phyloP scores from a whole-genome alignment of 2,113 vertebrate species.

The Mirounga angustirostris region DNA sequence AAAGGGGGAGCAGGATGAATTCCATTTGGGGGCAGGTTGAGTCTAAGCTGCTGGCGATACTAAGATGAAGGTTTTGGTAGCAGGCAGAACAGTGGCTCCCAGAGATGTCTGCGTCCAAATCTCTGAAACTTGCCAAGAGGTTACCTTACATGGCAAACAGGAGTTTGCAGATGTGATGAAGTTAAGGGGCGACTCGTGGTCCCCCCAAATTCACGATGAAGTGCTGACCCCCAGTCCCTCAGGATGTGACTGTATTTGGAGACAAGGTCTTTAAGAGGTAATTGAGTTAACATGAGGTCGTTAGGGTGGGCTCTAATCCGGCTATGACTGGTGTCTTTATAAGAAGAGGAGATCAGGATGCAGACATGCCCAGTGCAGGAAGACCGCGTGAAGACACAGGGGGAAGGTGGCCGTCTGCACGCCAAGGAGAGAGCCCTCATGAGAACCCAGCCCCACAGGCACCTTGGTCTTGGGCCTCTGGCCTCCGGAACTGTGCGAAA shows the following conservation, averaged over 20 bases:
- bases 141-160: not conserved
- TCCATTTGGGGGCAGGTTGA: not conserved
- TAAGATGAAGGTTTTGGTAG: not conserved
- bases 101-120: not conserved
- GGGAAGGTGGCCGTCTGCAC: not conserved
- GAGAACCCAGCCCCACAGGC: not conserved
- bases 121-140: not conserved
- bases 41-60: not conserved
- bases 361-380: not conserved
- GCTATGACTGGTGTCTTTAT: not conserved
- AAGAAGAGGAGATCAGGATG: not conserved
- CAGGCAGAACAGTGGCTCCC: not conserved
- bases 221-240: not conserved
- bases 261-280: not conserved
- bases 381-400: not conserved
- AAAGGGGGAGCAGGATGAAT: not conserved
- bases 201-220: not conserved
- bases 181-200: not conserved
- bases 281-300: not conserved
- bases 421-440: not conserved
- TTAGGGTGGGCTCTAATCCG: not conserved
- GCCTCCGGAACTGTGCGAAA: not conserved
- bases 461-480: not conserved
- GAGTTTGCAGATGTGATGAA: not conserved
- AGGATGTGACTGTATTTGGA: not conserved